Evolutionary conservation across 2,888 invertebrate species (phyloP).

Genomic region (Luperina nickerlii): DNA sequence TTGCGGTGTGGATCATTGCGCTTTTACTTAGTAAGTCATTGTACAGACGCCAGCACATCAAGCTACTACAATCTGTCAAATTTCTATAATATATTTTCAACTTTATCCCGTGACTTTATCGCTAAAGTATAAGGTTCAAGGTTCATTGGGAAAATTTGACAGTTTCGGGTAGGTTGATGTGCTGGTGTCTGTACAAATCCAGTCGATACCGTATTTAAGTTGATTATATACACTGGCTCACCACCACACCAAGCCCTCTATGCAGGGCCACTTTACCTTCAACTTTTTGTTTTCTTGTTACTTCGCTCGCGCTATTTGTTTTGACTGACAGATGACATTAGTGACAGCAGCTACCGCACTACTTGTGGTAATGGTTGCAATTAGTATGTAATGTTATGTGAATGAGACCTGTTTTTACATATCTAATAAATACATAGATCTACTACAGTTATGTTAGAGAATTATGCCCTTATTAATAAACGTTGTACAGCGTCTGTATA

Average conservation of each 20-base stretch:
- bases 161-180: no score
- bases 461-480: no score
- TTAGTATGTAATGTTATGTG: background rate
- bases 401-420: background rate
- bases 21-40: conserved; percentile 82
- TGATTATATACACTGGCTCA: background rate
- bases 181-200: no score
- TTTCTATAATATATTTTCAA: no score
- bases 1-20: conserved; percentile 91
- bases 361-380: background rate
- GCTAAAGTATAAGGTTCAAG: no score
- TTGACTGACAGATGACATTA: background rate
- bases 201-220: background rate
- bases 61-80: no score
- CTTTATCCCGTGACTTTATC: no score
- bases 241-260: no score
- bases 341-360: background rate
- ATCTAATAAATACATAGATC: background rate
- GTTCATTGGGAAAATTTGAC: no score
- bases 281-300: background rate
- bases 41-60: no score
- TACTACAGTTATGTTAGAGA: background rate
- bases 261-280: no score
- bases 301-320: background rate
- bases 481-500: no score